Evolutionary conservation across 2,888 invertebrate genomes (phyloP).

Genomic region (Mesoligia furuncula): DNA sequence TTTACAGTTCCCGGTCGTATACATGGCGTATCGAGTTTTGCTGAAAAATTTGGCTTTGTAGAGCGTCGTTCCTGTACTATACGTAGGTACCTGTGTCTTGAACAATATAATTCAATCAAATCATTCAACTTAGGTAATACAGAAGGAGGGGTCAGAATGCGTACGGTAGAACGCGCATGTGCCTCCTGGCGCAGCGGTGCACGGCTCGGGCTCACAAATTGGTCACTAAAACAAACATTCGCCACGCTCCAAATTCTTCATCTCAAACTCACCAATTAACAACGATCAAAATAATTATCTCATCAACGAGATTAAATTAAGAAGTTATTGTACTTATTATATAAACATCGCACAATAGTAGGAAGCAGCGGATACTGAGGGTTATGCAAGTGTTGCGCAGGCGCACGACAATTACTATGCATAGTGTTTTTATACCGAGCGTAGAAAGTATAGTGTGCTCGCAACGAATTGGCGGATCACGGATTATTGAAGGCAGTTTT

Average conservation of each 20-base stretch:
- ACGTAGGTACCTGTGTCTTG: background rate
- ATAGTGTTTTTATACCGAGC: conserved; percentile 55
- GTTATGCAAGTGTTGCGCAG: conserved; percentile 56
- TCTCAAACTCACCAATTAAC: conserved; percentile 35
- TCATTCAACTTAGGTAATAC: background rate
- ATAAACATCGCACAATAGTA: conserved; percentile 56
- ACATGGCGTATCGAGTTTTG: background rate
- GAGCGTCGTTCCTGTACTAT: background rate
- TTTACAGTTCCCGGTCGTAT: background rate
- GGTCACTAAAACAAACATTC: conserved; percentile 47
- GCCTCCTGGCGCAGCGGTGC: background rate
- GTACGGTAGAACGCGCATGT: background rate
- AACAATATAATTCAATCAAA: background rate
- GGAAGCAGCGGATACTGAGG: conserved; percentile 55
- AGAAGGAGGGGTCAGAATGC: background rate
- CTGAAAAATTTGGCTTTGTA: background rate
- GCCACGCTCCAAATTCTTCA: conserved; percentile 51
- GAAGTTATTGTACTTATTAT: conserved; percentile 52
- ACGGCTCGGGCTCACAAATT: conserved; percentile 6
- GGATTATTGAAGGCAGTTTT: conserved; percentile 36
- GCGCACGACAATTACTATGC: conserved; percentile 59
- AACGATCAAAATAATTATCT: conserved; percentile 49
- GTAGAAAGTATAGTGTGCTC: conserved; percentile 60
- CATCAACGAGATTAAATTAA: conserved; percentile 52
- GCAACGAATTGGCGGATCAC: conserved; percentile 51